Evolutionary conservation across 2,797 vertebrate genomes (phyloP).

Genomic region (Characodon lateralis): DNA sequence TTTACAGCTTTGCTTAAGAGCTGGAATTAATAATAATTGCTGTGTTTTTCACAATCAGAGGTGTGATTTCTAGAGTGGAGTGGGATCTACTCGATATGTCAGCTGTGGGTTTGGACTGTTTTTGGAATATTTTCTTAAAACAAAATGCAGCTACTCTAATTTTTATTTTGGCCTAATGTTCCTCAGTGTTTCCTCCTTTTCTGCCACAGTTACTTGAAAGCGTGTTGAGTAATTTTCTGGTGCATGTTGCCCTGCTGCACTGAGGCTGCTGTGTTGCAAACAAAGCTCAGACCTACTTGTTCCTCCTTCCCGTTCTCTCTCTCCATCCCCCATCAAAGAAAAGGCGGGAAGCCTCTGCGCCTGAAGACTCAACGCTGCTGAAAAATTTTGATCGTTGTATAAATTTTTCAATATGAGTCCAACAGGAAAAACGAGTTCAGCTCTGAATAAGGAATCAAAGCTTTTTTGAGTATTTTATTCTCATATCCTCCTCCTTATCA

Average conservation of each 20-base stretch:
- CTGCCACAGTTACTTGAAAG: not conserved
- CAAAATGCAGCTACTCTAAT: conserved; percentile 5
- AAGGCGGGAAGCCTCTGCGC: conserved; percentile 34
- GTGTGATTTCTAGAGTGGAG: not conserved
- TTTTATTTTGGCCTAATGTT: conserved; percentile 5
- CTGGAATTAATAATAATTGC: not conserved
- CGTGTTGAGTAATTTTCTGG: conserved; percentile 9
- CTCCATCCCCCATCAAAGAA: conserved; percentile 52
- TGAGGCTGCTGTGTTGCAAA: conserved; percentile 17
- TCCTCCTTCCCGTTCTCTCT: conserved; percentile 30
- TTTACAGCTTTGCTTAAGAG: not conserved
- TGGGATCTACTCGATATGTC: not conserved
- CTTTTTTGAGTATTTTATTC: conserved; percentile 47
- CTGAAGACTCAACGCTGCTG: conserved; percentile 50
- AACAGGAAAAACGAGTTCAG: conserved; percentile 56
- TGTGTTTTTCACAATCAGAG: not conserved
- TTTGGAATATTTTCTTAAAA: conserved; percentile 15
- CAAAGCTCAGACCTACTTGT: conserved; percentile 26
- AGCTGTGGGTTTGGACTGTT: not conserved
- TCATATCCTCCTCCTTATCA: conserved; percentile 41
- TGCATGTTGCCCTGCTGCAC: conserved; percentile 1
- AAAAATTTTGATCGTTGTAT: conserved; percentile 65
- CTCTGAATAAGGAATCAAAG: conserved; percentile 64
- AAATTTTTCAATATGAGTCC: conserved; percentile 64
- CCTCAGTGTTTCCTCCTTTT: not conserved